Percentiles rank a stretch among this genome's conserved stretches.
These are phyloP conservation scores for Caenorhabditis inopinata DNA, from an alignment of 1,140 invertebrate species.

Conservation along the genomic window DNA sequence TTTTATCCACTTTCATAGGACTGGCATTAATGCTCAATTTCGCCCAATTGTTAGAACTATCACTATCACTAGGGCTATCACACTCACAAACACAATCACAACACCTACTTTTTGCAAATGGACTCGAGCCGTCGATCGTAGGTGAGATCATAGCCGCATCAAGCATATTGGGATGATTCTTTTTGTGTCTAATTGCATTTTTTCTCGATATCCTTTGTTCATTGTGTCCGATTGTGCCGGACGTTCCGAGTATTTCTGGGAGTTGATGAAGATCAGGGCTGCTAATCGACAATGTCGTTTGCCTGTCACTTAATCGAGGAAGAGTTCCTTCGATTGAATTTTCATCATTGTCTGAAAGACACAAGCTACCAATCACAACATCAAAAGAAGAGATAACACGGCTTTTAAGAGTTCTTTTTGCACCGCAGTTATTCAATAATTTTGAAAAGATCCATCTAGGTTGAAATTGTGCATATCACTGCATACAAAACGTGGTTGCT, in stretches of 20 bases:
- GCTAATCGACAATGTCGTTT: background rate
- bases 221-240: background rate
- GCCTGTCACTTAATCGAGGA: background rate
- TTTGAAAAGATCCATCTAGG: too few species aligned
- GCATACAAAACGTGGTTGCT: too few species aligned
- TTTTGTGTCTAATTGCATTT: background rate
- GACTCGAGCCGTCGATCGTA: background rate
- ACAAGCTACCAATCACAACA: slow-evolving; percentile 1
- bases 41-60: too few species aligned
- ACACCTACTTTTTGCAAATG: slow-evolving; percentile 19
- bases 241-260: background rate
- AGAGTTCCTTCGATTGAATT: background rate
- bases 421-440: too few species aligned
- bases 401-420: too few species aligned
- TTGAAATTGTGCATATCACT: too few species aligned
- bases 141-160: background rate
- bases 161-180: background rate
- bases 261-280: background rate
- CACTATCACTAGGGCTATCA: too few species aligned
- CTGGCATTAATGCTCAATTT: too few species aligned
- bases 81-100: slow-evolving; percentile 1
- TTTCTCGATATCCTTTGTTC: background rate
- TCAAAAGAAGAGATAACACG: background rate
- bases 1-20: too few species aligned
- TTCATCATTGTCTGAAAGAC: background rate